phyloP scores from a whole-genome alignment of 2,797 vertebrate genomes.

The Babyrousa celebensis region DNA sequence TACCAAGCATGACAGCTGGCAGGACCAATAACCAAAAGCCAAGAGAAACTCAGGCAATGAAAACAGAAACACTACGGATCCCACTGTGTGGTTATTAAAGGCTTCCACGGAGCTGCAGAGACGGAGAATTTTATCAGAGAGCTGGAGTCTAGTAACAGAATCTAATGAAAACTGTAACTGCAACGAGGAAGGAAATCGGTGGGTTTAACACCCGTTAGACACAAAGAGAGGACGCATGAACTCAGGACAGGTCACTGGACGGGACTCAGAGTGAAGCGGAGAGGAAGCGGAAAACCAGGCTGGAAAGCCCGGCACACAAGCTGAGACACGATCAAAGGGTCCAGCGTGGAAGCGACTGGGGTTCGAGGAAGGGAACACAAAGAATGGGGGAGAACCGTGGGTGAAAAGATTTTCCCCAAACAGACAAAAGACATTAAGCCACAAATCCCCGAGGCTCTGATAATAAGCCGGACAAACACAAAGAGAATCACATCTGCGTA shows the following conservation, averaged over 20 bases:
- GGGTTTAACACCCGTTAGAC: too few species aligned
- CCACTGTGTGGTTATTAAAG: not conserved
- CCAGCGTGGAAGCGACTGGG: accelerated
- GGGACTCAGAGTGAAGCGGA: not conserved
- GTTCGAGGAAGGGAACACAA: not conserved
- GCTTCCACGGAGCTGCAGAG: accelerated
- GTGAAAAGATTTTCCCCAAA: not conserved
- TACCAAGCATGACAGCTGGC: not conserved
- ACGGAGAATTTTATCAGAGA: not conserved
- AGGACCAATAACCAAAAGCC: not conserved
- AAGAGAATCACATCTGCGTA: not conserved
- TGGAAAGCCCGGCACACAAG: accelerated
- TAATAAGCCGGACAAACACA: not conserved
- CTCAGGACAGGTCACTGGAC: not conserved
- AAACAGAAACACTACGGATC: not conserved
- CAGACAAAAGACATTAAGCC: too few species aligned
- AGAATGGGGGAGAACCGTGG: not conserved
- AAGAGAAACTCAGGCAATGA: not conserved
- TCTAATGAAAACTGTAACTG: not conserved
- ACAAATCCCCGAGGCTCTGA: not conserved
- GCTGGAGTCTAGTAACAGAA: not conserved
- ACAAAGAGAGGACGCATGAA: not conserved
- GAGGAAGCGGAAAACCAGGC: too few species aligned
- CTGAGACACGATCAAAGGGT: not conserved
- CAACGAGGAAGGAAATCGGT: not conserved